Evolutionary conservation across 2,797 vertebrate species (phyloP).

Genomic region (Argentina silus): DNA sequence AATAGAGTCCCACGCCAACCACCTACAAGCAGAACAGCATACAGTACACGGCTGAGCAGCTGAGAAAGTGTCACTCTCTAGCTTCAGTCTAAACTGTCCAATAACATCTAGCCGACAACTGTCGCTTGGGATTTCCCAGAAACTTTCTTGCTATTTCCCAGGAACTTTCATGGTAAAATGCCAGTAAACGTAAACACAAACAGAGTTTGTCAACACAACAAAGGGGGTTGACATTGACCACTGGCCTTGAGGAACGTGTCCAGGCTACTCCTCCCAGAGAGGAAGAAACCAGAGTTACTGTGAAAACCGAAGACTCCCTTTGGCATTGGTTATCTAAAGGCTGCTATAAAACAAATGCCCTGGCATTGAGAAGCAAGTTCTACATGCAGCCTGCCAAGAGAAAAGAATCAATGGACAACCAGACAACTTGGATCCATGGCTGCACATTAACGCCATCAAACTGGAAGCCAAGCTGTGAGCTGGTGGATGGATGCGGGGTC

Average conservation of each 20-base stretch:
- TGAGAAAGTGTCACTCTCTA: constrained; percentile 13
- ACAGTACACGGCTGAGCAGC: constrained; percentile 12
- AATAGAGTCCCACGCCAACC: constrained; percentile 31
- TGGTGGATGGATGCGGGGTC: neutral
- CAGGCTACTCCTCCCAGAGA: too few species aligned
- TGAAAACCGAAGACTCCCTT: constrained; percentile 5
- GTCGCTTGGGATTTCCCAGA: neutral
- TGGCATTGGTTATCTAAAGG: constrained; percentile 21
- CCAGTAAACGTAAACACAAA: neutral
- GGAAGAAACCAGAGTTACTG: neutral
- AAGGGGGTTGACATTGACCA: neutral
- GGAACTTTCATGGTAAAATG: neutral
- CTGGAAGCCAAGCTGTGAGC: too few species aligned
- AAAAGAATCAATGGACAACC: neutral
- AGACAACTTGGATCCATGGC: neutral
- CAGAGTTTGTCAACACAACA: constrained; percentile 2
- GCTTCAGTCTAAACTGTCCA: constrained; percentile 16
- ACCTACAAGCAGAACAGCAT: constrained; percentile 12
- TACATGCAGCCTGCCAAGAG: constrained; percentile 24
- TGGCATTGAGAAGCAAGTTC: constrained; percentile 11
- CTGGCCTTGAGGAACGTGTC: neutral
- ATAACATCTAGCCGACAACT: constrained; percentile 4
- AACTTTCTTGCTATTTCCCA: neutral
- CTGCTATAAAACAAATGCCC: constrained; percentile 6
- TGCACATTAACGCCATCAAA: neutral